phyloP scores from a whole-genome alignment of 2,113 vertebrate genomes.

The Crotalus horridus region DNA sequence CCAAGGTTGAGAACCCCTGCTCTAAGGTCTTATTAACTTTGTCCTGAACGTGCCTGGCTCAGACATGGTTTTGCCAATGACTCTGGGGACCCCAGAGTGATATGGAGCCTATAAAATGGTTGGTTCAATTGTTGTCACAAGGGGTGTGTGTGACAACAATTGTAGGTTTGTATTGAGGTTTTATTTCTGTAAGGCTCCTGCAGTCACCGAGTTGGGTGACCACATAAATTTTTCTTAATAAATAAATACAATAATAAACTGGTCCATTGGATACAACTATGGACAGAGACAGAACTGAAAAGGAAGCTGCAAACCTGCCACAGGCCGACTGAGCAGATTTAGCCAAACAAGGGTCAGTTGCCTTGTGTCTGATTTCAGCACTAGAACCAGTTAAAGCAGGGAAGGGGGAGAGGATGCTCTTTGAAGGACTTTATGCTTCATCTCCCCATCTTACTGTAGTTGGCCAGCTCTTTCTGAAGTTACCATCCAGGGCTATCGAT shows the following conservation, averaged over 20 bases:
- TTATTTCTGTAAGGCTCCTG: not conserved
- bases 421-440: slow-evolving; percentile 33
- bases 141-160: no score
- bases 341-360: not conserved
- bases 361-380: slow-evolving; percentile 30
- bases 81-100: not conserved
- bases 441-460: slow-evolving; percentile 12
- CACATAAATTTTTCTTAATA: not conserved
- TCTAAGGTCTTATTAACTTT: no score
- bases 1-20: no score
- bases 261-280: not conserved
- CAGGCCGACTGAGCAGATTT: not conserved
- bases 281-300: not conserved
- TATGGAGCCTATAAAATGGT: not conserved
- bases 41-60: not conserved
- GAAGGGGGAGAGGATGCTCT: slow-evolving; percentile 9
- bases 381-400: not conserved
- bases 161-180: not conserved
- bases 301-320: not conserved
- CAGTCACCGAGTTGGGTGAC: not conserved
- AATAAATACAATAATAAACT: not conserved
- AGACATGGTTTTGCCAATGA: no score
- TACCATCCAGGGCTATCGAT: slow-evolving; percentile 26
- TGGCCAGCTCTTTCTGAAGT: slow-evolving; percentile 30
- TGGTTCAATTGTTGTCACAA: not conserved